Evolutionary conservation across 2,113 vertebrate genomes (phyloP).

Genomic region (Onychostruthus taczanowskii): DNA sequence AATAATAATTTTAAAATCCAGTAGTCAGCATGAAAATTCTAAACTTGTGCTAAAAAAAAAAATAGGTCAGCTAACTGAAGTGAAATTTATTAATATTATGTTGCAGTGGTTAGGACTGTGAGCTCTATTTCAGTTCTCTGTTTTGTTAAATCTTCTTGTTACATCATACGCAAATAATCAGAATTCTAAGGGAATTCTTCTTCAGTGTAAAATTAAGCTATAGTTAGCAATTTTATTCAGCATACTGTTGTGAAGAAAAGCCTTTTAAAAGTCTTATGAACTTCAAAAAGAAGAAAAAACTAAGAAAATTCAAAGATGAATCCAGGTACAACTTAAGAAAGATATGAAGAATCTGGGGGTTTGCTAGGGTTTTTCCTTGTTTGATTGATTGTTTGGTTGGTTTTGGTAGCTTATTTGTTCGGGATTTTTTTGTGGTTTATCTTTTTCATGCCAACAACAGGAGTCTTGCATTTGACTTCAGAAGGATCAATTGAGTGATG

Average conservation of each 20-base stretch:
- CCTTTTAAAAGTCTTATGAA: not conserved
- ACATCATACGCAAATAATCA: not conserved
- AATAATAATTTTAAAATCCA: not conserved
- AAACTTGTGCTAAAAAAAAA: not conserved
- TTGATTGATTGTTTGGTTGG: not conserved
- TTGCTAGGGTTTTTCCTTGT: rapidly evolving
- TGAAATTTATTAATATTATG: not conserved
- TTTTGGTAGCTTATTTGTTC: not conserved
- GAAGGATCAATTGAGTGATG: not conserved
- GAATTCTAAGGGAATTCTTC: not conserved
- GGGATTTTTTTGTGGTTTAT: not conserved
- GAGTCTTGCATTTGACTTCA: not conserved
- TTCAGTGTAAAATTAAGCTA: not conserved
- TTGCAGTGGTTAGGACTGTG: not conserved
- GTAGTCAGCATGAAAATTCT: not conserved
- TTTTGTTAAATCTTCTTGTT: not conserved
- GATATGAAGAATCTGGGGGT: rapidly evolving
- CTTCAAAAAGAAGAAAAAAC: not conserved
- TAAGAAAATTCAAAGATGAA: not conserved
- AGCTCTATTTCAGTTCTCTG: not conserved
- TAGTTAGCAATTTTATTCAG: not conserved
- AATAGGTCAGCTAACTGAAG: not conserved
- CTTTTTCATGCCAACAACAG: not conserved
- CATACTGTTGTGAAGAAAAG: not conserved
- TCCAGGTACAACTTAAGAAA: not conserved